phyloP scores from a whole-genome alignment of 1,140 invertebrate genomes.

The Aphelinus atriplicis region DNA sequence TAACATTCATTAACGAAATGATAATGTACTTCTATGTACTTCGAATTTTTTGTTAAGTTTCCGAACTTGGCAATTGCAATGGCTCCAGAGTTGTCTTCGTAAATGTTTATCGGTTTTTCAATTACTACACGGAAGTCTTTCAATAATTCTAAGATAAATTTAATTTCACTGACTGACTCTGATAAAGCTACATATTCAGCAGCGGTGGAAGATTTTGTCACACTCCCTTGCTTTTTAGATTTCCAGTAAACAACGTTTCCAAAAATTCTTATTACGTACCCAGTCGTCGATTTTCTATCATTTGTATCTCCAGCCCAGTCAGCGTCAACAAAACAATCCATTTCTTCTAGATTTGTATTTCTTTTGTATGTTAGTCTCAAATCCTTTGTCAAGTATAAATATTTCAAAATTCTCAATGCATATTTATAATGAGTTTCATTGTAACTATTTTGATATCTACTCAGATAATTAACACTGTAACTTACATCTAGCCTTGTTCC shows the following conservation, averaged over 20 bases:
- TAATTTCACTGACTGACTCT: constrained; percentile 44
- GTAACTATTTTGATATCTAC: not conserved
- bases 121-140: constrained; percentile 37
- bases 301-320: constrained; percentile 52
- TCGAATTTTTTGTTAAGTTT: constrained; percentile 2
- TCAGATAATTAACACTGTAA: not conserved
- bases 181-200: constrained; percentile 50
- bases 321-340: constrained; percentile 47
- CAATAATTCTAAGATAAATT: constrained; percentile 36
- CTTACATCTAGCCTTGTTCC: not conserved
- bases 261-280: constrained; percentile 47
- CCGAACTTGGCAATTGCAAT: too few relatives aligned
- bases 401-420: constrained; percentile 4
- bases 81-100: too few relatives aligned
- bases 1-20: constrained; percentile 11
- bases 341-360: constrained; percentile 6
- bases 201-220: constrained; percentile 46
- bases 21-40: constrained; percentile 6
- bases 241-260: constrained; percentile 39
- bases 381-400: constrained; percentile 28
- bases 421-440: constrained; percentile 7
- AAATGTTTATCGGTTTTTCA: constrained; percentile 37
- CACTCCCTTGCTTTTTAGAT: constrained; percentile 33
- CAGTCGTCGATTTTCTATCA: constrained; percentile 54
- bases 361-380: constrained; percentile 24